Evolutionary conservation across 2,797 vertebrate species (phyloP).

Genomic region (Austrolebias charrua): DNA sequence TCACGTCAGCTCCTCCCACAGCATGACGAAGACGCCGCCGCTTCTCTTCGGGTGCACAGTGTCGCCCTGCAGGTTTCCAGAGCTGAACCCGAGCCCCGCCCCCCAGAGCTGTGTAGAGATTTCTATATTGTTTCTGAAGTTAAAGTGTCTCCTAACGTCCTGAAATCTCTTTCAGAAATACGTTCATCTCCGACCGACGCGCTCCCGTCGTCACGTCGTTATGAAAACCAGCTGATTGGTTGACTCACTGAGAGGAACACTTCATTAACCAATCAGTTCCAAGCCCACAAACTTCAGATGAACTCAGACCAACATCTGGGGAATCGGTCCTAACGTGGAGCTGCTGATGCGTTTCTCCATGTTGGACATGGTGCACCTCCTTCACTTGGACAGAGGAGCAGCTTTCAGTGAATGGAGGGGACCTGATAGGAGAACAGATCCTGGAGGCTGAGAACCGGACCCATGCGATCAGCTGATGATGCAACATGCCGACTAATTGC

Average conservation of each 20-base stretch:
- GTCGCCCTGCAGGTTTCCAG: conserved; percentile 11
- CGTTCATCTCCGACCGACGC: conserved; percentile 10
- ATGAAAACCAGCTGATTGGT: conserved; percentile 2
- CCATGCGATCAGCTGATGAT: conserved; percentile 23
- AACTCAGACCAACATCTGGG: background rate
- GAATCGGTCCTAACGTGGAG: background rate
- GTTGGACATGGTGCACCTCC: background rate
- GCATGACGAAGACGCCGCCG: background rate
- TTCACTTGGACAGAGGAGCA: background rate
- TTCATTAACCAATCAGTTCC: background rate
- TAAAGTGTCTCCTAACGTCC: conserved; percentile 12
- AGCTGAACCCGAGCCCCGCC: conserved; percentile 8
- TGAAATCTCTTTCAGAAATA: conserved; percentile 33
- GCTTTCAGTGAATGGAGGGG: background rate
- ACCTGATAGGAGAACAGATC: background rate
- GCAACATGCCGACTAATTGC: conserved; percentile 65
- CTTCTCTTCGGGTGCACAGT: background rate
- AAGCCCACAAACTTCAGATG: background rate
- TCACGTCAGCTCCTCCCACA: background rate
- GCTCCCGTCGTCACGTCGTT: background rate
- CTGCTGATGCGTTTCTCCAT: too few species aligned
- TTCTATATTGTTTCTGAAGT: background rate
- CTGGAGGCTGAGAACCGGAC: background rate
- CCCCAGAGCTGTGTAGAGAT: conserved; percentile 6
- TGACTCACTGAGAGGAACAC: background rate